Conservation (phyloP, 2,113 vertebrate species). For the Siphamia tubifer region DNA sequence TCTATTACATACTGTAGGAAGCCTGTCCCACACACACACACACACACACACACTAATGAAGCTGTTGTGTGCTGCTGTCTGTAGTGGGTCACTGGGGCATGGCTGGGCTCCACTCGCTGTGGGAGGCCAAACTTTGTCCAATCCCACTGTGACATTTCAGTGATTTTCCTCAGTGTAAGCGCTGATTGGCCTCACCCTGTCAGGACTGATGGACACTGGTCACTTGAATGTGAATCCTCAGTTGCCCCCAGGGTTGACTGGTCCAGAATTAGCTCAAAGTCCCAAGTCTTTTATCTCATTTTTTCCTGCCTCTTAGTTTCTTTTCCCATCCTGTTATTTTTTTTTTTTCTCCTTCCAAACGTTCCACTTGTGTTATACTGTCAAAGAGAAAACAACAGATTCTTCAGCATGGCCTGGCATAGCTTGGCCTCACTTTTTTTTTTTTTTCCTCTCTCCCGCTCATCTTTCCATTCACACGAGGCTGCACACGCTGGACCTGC, state of each 20-base stretch:
- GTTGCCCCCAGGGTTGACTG: constrained; percentile 9
- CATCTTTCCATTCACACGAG: not conserved
- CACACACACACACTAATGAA: not conserved
- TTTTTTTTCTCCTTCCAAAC: no score
- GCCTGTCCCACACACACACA: not conserved
- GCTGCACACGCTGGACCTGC: not conserved
- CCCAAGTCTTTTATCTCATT: constrained; percentile 10
- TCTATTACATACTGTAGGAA: no score
- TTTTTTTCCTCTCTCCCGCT: not conserved
- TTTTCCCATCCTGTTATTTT: not conserved
- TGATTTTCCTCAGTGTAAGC: constrained; percentile 10
- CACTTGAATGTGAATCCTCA: constrained; percentile 33
- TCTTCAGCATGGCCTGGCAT: not conserved
- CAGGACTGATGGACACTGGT: constrained; percentile 32
- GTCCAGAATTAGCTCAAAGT: constrained; percentile 32
- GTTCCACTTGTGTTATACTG: not conserved
- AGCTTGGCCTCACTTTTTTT: not conserved
- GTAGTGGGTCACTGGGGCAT: constrained; percentile 46
- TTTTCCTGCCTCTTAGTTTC: not conserved
- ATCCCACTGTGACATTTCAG: constrained; percentile 27
- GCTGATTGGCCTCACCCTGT: constrained; percentile 51
- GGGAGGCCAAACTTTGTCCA: constrained; percentile 14
- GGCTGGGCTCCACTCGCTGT: not conserved
- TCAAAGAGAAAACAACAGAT: constrained; percentile 2
- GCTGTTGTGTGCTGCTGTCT: constrained; percentile 9